These are phyloP conservation scores for Xanthorhoe spadicearia DNA, from an alignment of 2,888 invertebrate genomes.

Conservation along the genomic window DNA sequence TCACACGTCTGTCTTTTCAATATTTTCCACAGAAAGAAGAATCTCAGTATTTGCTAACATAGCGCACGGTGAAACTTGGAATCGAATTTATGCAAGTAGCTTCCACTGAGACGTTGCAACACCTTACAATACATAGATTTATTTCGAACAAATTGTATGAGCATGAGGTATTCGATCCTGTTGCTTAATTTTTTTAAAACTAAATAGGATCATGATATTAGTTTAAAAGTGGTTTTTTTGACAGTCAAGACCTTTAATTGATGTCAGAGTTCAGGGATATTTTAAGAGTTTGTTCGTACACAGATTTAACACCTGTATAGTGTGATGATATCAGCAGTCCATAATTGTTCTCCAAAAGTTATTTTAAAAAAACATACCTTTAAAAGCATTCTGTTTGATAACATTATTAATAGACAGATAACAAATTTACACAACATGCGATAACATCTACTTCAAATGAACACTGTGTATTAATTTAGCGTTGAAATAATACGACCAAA, in stretches of 20 bases:
- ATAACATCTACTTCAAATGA: constrained; percentile 17
- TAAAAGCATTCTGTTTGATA: neutral
- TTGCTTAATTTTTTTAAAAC: neutral
- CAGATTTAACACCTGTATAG: no score
- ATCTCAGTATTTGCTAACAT: constrained; percentile 34
- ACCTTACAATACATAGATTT: constrained; percentile 16
- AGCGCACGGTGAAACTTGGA: constrained; percentile 32
- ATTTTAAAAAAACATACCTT: neutral
- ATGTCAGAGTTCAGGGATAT: no score
- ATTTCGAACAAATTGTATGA: neutral
- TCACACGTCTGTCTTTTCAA: constrained; percentile 39
- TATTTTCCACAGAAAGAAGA: constrained; percentile 38
- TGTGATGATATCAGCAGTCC: no score
- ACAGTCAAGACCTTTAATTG: no score
- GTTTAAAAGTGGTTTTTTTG: no score
- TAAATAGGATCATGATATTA: no score
- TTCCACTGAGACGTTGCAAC: constrained; percentile 20
- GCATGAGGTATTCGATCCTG: neutral
- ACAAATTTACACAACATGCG: constrained; percentile 5
- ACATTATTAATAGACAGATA: neutral
- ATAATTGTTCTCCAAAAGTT: no score
- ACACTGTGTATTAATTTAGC: constrained; percentile 38
- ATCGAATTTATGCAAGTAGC: constrained; percentile 39
- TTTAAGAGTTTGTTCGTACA: no score
- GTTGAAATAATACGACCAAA: constrained; percentile 39